Base-by-base conservation (phyloP, 1,140 invertebrate species). In the Zaprionus vittiger region DNA sequence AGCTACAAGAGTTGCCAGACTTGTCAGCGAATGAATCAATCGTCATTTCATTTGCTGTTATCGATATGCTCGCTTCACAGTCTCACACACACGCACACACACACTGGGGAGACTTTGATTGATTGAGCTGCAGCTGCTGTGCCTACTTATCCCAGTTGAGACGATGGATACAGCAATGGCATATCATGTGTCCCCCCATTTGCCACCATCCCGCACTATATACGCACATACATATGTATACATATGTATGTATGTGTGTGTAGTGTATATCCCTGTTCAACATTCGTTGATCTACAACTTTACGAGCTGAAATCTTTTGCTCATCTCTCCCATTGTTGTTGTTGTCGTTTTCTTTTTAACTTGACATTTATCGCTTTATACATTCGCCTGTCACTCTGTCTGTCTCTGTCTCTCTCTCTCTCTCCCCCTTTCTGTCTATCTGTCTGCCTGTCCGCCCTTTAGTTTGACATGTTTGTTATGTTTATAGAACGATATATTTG, bases 291-390 rank as follows among this genome's bases (percentile, higher is more conserved):
- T 34, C 52, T 63, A 64, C n/a, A 77, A 67, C 61, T 79, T 77
- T 68, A 83, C 56, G 71, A 75, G 66, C 26, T 14, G 22, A 56
- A 28, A 31, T 54, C 62, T 73, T 62, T 12, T 37, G 26, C 12
- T 37, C 2, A 7, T 28, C 14, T 24, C 7, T 56, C 17, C 20
- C 47, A 3, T 31, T 77, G 61, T 65, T 59, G 63, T 57, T 79
- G 55, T 59, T 34, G 28, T 59, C 28, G 31, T 55, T 66, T 80
- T 73, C 59, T 52, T 62, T 81, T 82, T 75, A 79, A 84, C 81
- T 89, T 89, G 84, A 89, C 84, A 84, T 89, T 90, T 89, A 89
- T 89, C 81, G 84, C 84, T 81, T 81, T 80, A 81, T 81, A 81
- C 79, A 75, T 47, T 47, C 24, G 54, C 24, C 55, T 59, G 44